A percentile compares a stretch with the other conserved stretches of the same genome.
phyloP scores from a whole-genome alignment of 2,113 vertebrate genomes.

The Mormyrus iriodes region DNA sequence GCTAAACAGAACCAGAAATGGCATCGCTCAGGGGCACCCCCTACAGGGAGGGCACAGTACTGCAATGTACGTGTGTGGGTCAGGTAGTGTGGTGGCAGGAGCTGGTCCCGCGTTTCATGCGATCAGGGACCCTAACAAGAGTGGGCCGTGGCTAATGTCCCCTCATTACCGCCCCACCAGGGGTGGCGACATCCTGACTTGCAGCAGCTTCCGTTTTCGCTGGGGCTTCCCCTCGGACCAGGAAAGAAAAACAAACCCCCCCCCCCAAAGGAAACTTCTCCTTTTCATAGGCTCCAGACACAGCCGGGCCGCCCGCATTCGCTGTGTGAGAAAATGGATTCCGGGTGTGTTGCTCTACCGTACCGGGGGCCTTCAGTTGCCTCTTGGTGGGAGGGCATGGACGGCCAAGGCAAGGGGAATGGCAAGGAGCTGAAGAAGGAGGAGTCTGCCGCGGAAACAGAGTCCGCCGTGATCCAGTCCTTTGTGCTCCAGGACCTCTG shows the following conservation, averaged over 20 bases:
- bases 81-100: constrained; percentile 2
- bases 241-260: constrained; percentile 15
- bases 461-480: not conserved
- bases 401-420: not conserved
- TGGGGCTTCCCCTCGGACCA: constrained; percentile 48
- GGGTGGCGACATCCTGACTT: constrained; percentile 64
- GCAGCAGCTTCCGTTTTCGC: constrained; percentile 61
- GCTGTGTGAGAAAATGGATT: not conserved
- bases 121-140: constrained; percentile 47
- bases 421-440: not conserved
- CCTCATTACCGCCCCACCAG: constrained; percentile 57
- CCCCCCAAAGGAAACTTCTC: constrained; percentile 26
- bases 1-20: not conserved
- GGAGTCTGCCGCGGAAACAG: not conserved
- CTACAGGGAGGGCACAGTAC: not conserved
- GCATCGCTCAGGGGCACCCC: not conserved
- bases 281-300: not conserved
- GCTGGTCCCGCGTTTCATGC: constrained; percentile 57
- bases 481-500: not conserved
- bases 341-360: not conserved
- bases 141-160: constrained; percentile 49
- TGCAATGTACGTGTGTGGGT: constrained; percentile 1
- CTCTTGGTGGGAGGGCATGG: not conserved
- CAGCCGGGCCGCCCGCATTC: not conserved
- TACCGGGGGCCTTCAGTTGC: no score